Evolutionary conservation across 2,113 vertebrate genomes (phyloP).

Genomic region (Larimichthys polyactis): DNA sequence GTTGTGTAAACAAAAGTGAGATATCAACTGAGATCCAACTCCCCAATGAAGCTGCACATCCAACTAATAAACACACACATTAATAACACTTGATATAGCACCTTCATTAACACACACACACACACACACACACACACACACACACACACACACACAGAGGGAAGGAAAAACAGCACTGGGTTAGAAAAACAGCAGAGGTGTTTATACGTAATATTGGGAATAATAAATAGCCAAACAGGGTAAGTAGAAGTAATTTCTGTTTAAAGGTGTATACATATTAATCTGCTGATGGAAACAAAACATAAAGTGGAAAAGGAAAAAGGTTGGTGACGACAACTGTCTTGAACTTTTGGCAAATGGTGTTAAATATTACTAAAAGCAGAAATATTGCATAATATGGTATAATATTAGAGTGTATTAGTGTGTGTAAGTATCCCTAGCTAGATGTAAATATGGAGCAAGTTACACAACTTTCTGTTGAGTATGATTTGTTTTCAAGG

Average conservation of each 20-base stretch:
- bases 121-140: slow-evolving; percentile 18
- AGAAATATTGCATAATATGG: neutral
- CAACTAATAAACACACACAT: slow-evolving; percentile 67
- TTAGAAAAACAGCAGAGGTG: neutral
- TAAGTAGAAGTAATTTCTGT: neutral
- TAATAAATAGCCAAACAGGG: neutral
- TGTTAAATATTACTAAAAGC: neutral
- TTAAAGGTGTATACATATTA: neutral
- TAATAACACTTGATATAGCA: slow-evolving; percentile 59
- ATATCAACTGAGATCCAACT: slow-evolving; percentile 61
- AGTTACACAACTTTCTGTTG: neutral
- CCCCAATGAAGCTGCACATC: slow-evolving; percentile 57
- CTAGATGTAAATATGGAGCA: neutral
- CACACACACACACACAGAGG: neutral
- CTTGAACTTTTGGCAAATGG: neutral
- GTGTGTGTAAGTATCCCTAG: no score
- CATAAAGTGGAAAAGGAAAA: neutral
- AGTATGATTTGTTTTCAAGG: neutral
- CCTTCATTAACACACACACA: slow-evolving; percentile 33
- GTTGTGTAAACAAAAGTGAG: slow-evolving; percentile 75
- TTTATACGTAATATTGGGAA: slow-evolving; percentile 1
- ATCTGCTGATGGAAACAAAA: neutral
- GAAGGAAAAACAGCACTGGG: neutral
- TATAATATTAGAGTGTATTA: no score
- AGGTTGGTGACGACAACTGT: neutral